Evolutionary conservation across 1,140 invertebrate genomes (phyloP).

Genomic region (Papilio xuthus): DNA sequence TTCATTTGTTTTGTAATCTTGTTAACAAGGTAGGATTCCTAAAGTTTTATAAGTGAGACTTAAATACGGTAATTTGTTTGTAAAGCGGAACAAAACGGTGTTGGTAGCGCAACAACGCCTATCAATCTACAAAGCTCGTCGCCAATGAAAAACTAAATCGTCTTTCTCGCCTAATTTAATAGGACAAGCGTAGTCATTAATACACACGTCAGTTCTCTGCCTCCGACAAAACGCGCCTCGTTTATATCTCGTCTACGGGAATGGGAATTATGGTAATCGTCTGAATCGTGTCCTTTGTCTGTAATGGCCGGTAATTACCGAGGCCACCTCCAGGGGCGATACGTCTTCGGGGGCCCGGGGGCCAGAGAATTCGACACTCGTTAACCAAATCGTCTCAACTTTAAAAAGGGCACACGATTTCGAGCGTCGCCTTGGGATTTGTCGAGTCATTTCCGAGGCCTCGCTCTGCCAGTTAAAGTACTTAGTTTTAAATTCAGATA

Average conservation of each 20-base stretch:
- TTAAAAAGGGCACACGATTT: constrained; percentile 77
- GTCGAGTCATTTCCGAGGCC: constrained; percentile 40
- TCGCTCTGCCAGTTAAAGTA: not conserved
- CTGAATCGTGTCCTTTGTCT: constrained; percentile 79
- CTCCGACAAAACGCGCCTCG: constrained; percentile 78
- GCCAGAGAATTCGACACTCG: constrained; percentile 77
- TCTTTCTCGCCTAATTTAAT: constrained; percentile 78
- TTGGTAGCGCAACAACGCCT: constrained; percentile 44
- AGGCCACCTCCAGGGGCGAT: constrained; percentile 70
- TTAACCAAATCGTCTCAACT: constrained; percentile 79
- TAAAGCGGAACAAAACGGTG: constrained; percentile 44
- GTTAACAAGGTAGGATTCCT: constrained; percentile 5
- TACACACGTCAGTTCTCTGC: constrained; percentile 77
- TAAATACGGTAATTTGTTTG: constrained; percentile 57
- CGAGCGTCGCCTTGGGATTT: constrained; percentile 70
- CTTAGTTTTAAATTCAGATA: constrained; percentile 6
- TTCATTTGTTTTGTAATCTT: not conserved
- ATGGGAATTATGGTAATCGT: constrained; percentile 80
- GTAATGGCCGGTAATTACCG: constrained; percentile 79
- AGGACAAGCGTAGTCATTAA: constrained; percentile 80
- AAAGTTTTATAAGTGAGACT: constrained; percentile 55
- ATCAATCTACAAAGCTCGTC: constrained; percentile 49
- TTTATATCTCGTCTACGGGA: constrained; percentile 75
- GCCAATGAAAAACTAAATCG: constrained; percentile 79
- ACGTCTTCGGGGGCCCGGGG: constrained; percentile 64